Evolutionary conservation across 2,797 vertebrate genomes (phyloP).

Genomic region (Sebastes ruberrimus): DNA sequence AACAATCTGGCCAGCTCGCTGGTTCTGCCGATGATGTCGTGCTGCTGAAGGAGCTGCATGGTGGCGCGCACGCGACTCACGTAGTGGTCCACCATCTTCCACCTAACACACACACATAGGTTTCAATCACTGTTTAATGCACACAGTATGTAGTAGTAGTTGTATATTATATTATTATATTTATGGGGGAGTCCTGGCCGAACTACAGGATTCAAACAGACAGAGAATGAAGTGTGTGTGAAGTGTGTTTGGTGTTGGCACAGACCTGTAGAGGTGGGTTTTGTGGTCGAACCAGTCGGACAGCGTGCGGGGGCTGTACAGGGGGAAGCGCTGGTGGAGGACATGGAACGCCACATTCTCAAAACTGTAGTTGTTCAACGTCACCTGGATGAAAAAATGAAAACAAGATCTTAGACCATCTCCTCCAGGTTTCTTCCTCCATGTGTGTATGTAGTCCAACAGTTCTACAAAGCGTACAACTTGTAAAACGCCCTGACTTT

Average conservation of each 20-base stretch:
- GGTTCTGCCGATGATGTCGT: slow-evolving; percentile 94
- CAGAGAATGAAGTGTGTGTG: background rate
- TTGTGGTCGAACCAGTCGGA: slow-evolving; percentile 98
- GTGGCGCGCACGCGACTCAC: slow-evolving; percentile 88
- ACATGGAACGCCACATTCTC: slow-evolving; percentile 98
- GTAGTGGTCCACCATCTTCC: slow-evolving; percentile 97
- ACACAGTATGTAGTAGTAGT: too few relatives aligned
- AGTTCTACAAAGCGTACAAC: background rate
- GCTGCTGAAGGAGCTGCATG: slow-evolving; percentile 91
- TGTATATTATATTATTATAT: too few relatives aligned
- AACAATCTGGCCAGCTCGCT: slow-evolving; percentile 97
- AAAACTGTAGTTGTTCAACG: slow-evolving; percentile 93
- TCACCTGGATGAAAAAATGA: slow-evolving; percentile 79
- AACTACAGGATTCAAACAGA: too few relatives aligned
- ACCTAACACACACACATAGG: slow-evolving; percentile 76
- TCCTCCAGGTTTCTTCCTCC: background rate
- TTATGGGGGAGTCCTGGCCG: too few relatives aligned
- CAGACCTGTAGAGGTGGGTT: slow-evolving; percentile 91
- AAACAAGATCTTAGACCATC: background rate
- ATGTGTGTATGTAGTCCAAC: too few relatives aligned
- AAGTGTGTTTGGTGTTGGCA: background rate
- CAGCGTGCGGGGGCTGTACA: slow-evolving; percentile 91
- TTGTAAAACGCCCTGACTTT: background rate
- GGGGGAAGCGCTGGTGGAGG: slow-evolving; percentile 90
- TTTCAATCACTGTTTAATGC: background rate